A percentile compares a stretch with the other conserved stretches of the same genome.
These are phyloP conservation scores for Tiliqua scincoides DNA, from an alignment of 2,113 vertebrate genomes.

Conservation along the genomic window DNA sequence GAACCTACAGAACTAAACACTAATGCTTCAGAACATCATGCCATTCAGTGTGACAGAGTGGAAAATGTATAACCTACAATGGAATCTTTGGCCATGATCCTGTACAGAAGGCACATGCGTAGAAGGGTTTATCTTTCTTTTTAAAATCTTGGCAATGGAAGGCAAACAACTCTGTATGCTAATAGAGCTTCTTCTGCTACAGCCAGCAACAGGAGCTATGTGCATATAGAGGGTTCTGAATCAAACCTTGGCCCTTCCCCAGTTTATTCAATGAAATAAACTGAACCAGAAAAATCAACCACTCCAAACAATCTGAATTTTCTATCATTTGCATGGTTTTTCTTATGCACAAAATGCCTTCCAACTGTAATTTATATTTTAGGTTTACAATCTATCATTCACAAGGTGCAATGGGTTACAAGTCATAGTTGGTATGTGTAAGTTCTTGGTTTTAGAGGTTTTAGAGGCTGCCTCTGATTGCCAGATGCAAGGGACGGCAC, in stretches of 20 bases:
- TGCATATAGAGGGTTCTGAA: neutral
- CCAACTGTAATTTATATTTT: neutral
- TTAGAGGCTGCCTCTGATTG: too few relatives aligned
- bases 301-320: neutral
- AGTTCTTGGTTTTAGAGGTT: too few relatives aligned
- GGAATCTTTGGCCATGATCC: neutral
- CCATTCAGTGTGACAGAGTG: neutral
- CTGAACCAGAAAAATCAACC: neutral
- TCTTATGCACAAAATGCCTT: neutral
- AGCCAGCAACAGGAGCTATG: neutral
- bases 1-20: neutral
- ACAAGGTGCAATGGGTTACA: neutral
- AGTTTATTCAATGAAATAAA: neutral
- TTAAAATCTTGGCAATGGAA: too few relatives aligned
- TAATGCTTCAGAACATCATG: neutral
- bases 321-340: neutral
- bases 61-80: neutral
- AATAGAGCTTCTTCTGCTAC: neutral
- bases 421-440: too few relatives aligned
- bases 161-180: neutral
- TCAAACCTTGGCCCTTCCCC: too few relatives aligned
- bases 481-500: too few relatives aligned
- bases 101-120: too few relatives aligned
- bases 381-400: neutral
- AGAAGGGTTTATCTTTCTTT: neutral